Conservation (phyloP, 2,113 vertebrate genomes). For the Rattus norvegicus region DNA sequence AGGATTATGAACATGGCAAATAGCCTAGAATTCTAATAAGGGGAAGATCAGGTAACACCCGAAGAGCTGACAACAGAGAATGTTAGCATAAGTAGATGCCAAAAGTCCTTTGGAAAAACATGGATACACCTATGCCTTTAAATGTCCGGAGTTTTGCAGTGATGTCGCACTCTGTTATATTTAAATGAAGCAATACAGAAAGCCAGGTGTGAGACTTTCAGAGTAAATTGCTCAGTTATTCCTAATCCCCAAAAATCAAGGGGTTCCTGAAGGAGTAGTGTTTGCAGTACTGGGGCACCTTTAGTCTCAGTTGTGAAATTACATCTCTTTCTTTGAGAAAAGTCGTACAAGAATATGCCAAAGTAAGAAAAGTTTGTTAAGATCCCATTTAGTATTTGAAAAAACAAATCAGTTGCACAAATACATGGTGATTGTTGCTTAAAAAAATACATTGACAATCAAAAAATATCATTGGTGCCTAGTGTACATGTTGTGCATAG, state of each 20-base stretch:
- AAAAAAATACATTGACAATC: constrained; percentile 85
- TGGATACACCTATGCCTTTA: constrained; percentile 97
- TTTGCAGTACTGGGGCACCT: constrained; percentile 84
- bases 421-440: constrained; percentile 85
- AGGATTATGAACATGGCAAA: constrained; percentile 99
- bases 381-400: constrained; percentile 85
- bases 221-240: constrained; percentile 85
- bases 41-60: constrained; percentile 96
- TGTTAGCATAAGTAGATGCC: constrained; percentile 97
- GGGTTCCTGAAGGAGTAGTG: constrained; percentile 77
- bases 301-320: constrained; percentile 85
- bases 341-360: constrained; percentile 83
- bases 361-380: constrained; percentile 82
- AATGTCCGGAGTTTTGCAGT: constrained; percentile 99
- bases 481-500: no score
- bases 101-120: constrained; percentile 99
- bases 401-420: constrained; percentile 81
- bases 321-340: constrained; percentile 84
- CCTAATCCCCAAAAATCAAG: constrained; percentile 81
- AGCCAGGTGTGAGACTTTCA: constrained; percentile 76
- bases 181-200: constrained; percentile 90
- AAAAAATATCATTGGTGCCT: no score
- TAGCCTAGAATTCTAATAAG: constrained; percentile 99
- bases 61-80: constrained; percentile 99
- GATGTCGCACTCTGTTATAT: constrained; percentile 99